Evolutionary conservation across 2,797 vertebrate species (phyloP).

Genomic region (Momotus momota): DNA sequence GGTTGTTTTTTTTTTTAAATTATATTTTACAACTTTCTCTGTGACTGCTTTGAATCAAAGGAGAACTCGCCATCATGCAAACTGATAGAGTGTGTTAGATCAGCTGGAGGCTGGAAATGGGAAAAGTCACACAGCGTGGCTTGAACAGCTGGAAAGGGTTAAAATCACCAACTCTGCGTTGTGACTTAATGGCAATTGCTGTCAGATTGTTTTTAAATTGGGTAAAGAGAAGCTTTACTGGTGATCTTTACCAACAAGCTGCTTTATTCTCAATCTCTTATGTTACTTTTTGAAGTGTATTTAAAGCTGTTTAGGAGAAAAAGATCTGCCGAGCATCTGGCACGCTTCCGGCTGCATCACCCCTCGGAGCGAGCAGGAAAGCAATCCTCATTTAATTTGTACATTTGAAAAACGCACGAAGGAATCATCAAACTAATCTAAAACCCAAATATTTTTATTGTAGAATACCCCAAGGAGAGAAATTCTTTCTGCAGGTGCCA

Average conservation of each 20-base stretch:
- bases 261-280: not conserved
- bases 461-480: not conserved
- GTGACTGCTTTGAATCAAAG: not conserved
- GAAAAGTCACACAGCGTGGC: slow-evolving; percentile 52
- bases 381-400: not conserved
- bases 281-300: not conserved
- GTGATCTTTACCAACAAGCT: not conserved
- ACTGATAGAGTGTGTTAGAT: not conserved
- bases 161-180: not conserved
- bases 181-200: not conserved
- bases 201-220: not conserved
- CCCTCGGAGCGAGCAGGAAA: not conserved
- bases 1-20: slow-evolving; percentile 18
- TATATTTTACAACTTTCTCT: not conserved
- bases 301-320: not conserved
- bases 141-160: slow-evolving; percentile 38
- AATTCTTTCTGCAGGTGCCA: not conserved
- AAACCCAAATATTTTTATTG: not conserved
- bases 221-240: not conserved
- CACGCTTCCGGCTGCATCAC: not conserved
- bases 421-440: not conserved
- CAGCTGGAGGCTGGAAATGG: not conserved
- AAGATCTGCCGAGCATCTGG: not conserved
- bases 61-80: not conserved
- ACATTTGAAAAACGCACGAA: not conserved